Conservation (phyloP, 1,140 invertebrate species). For the Drosophila yakuba region DNA sequence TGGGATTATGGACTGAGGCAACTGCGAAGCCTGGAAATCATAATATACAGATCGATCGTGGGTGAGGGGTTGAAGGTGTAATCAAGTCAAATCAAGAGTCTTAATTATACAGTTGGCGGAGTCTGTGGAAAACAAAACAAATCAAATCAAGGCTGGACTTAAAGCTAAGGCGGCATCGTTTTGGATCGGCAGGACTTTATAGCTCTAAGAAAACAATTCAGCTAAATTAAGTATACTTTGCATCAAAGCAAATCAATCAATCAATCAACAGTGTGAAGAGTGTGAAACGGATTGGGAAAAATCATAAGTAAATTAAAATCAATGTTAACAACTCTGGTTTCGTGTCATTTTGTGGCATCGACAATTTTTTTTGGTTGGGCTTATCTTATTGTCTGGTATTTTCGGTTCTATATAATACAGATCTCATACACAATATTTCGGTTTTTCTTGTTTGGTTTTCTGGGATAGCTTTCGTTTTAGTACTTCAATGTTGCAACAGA, state of each 20-base stretch:
- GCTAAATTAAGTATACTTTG: conserved; percentile 52
- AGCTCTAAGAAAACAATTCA: conserved; percentile 52
- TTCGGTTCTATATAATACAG: conserved; percentile 66
- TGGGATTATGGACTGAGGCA: conserved; percentile 33
- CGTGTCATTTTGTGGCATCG: conserved; percentile 61
- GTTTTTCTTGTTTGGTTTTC: conserved; percentile 21
- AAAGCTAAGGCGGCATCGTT: conserved; percentile 64
- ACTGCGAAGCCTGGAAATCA: conserved; percentile 35
- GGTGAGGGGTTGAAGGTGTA: conserved; percentile 1
- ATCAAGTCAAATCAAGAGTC: conserved; percentile 38
- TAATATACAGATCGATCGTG: conserved; percentile 37
- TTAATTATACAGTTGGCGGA: conserved; percentile 47
- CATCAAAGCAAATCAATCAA: conserved; percentile 52
- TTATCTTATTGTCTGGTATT: conserved; percentile 46
- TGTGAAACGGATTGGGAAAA: conserved; percentile 51
- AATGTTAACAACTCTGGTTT: conserved; percentile 63
- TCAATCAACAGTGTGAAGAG: conserved; percentile 48
- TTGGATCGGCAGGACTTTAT: conserved; percentile 44
- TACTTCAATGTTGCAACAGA: conserved; percentile 84
- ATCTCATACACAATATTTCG: conserved; percentile 37
- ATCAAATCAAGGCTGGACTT: conserved; percentile 68
- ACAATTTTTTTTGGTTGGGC: conserved; percentile 48
- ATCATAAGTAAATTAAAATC: conserved; percentile 61
- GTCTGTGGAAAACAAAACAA: conserved; percentile 54
- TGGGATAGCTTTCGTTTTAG: conserved; percentile 54